Evolutionary conservation across 2,113 vertebrate species (phyloP), one percentile per base, ranked within the genome.

Genomic region (Rhadina sibilatrix): DNA sequence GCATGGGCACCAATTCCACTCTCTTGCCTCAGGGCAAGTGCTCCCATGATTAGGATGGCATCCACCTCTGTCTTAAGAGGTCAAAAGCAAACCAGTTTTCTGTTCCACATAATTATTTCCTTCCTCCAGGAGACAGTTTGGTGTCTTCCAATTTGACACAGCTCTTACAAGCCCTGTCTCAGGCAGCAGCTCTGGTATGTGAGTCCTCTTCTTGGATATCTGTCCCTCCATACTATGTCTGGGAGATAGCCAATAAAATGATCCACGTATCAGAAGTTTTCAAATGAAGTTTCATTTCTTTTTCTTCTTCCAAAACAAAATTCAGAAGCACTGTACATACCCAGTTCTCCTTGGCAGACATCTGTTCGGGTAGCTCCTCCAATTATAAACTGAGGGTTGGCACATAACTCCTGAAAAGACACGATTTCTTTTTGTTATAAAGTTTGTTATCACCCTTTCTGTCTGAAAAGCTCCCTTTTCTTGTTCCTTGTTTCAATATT

Each of bases 351-450:
- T 90, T 99, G 99, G 90, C 98, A 97, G 94, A 99, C 98, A 87
- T 99, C 99, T 10, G 98, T 99, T 77, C 98, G 97, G 19, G 98
- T 99, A 78, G 99, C 99, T 96, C 98, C 99, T 76, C 97, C 98
- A 21, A 98, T 38, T 79, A 99, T 99, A 92, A 99, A 99, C 94
- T 98, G 97, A 19, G 99, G 98, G 71, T 97, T 97, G 61, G 97
- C 84, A 37, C 98, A 99, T 44, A 99, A 90, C 40, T 99, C 99
- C 99, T 99, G 97, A 65, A 96, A 93, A 66, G 35, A 60, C n/a
- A 91, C 4, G 0, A 35, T 63, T 96, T 93, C 68, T n/a, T n/a
- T n/a, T n/a, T n/a, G n/a, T n/a, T n/a, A n/a, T n/a, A 83, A 74
- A 95, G 42, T 30, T 69, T 24, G 13, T 15, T 15, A 35, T 90